Percentiles rank a stretch among this genome's conserved stretches.
phyloP scores from a whole-genome alignment of 2,113 vertebrate species.

The Neopipo cinnamomea region DNA sequence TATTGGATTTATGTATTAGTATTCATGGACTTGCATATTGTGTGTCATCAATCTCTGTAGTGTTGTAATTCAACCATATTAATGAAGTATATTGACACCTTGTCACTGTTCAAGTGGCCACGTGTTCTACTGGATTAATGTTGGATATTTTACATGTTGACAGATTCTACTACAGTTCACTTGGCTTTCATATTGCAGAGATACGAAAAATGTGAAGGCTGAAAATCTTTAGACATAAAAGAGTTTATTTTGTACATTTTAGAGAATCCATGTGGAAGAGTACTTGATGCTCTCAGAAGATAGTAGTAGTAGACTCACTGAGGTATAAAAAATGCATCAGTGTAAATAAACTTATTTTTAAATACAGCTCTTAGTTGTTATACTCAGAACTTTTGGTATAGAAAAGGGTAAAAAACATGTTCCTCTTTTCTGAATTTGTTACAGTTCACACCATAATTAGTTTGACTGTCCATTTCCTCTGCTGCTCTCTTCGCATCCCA shows the following conservation, averaged over 20 bases:
- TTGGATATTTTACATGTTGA: neutral
- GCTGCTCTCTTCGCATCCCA: neutral
- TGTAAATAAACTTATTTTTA: neutral
- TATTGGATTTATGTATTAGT: conserved; percentile 30
- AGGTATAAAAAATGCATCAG: neutral
- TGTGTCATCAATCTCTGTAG: conserved; percentile 17
- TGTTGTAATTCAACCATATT: conserved; percentile 22
- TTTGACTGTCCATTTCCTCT: neutral
- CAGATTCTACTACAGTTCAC: neutral
- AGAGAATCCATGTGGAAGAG: neutral
- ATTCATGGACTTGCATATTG: neutral
- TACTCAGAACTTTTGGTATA: neutral
- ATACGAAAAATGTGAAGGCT: neutral
- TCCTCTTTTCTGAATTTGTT: neutral
- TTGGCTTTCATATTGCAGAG: neutral
- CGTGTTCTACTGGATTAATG: neutral
- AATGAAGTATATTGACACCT: conserved; percentile 41
- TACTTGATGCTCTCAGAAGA: neutral
- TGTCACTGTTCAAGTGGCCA: neutral
- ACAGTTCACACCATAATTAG: neutral
- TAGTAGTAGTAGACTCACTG: neutral
- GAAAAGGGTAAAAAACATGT: neutral
- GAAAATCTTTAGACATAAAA: neutral
- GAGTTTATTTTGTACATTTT: neutral
- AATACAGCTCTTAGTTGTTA: neutral